Evolutionary conservation across 2,113 vertebrate species (phyloP).

Genomic region (Chaetodon auriga): DNA sequence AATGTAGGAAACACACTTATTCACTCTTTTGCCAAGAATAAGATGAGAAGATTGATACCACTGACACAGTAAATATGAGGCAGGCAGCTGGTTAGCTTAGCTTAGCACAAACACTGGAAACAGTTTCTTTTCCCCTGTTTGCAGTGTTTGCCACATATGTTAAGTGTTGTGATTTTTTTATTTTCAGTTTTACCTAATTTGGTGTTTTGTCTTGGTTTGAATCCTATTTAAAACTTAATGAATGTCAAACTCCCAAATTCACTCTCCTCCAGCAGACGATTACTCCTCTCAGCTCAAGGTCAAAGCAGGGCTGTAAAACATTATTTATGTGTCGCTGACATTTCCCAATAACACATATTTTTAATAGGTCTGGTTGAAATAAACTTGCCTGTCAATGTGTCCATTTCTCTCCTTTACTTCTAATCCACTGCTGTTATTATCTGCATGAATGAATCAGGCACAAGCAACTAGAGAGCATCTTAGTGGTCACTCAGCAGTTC

Average conservation of each 20-base stretch:
- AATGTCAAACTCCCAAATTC: too few species aligned
- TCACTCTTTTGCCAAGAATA: background rate
- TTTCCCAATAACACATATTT: background rate
- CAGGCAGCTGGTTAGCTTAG: too few species aligned
- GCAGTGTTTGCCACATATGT: too few species aligned
- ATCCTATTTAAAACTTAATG: too few species aligned
- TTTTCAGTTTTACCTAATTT: too few species aligned
- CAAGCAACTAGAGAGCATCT: constrained; percentile 94
- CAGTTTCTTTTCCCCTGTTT: too few species aligned
- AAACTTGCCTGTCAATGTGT: background rate
- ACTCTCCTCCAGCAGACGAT: background rate
- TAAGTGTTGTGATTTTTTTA: too few species aligned
- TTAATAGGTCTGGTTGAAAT: background rate
- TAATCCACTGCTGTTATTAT: background rate
- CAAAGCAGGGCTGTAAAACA: background rate
- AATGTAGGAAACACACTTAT: background rate
- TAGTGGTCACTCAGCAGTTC: constrained; percentile 94
- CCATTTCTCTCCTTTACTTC: background rate
- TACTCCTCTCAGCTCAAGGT: background rate
- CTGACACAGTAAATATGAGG: too few species aligned
- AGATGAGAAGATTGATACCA: background rate
- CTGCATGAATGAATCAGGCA: constrained; percentile 82
- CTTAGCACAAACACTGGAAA: too few species aligned
- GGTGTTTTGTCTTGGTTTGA: too few species aligned
- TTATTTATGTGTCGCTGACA: background rate